phyloP scores from a whole-genome alignment of 2,113 vertebrate species.

The Larimichthys polyactis region DNA sequence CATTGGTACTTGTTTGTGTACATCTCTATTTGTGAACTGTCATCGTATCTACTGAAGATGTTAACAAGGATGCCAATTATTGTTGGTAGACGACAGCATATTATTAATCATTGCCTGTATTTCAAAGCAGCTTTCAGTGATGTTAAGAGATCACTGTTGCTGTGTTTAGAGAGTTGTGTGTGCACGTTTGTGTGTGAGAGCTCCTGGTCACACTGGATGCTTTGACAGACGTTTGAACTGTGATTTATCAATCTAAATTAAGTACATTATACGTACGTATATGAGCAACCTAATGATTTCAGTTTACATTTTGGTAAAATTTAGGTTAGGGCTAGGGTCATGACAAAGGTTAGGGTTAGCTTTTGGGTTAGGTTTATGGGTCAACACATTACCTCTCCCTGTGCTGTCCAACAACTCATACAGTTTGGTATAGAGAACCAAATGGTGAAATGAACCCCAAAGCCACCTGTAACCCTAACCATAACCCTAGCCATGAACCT shows the following conservation, averaged over 20 bases:
- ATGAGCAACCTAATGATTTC: background rate
- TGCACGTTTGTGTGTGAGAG: background rate
- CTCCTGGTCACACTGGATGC: background rate
- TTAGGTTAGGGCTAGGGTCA: no score
- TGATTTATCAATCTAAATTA: background rate
- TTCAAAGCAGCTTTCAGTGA: slow-evolving; percentile 24
- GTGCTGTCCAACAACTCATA: no score
- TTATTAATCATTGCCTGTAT: slow-evolving; percentile 21
- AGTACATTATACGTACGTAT: background rate
- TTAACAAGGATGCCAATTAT: slow-evolving; percentile 42
- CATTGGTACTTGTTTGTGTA: slow-evolving; percentile 12
- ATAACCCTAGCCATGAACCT: no score
- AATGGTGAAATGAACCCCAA: no score
- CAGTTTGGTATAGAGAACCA: no score
- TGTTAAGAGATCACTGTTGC: slow-evolving; percentile 1
- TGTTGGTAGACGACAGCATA: slow-evolving; percentile 26
- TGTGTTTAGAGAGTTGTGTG: slow-evolving; percentile 12
- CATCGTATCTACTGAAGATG: slow-evolving; percentile 45
- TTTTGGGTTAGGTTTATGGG: no score
- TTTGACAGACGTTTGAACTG: background rate
- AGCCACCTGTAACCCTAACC: no score
- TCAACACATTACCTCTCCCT: no score
- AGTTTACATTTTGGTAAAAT: background rate
- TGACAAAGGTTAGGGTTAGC: no score
- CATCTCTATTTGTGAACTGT: slow-evolving; percentile 12